phyloP scores from a whole-genome alignment of 2,797 vertebrate species.

The Takifugu rubripes region DNA sequence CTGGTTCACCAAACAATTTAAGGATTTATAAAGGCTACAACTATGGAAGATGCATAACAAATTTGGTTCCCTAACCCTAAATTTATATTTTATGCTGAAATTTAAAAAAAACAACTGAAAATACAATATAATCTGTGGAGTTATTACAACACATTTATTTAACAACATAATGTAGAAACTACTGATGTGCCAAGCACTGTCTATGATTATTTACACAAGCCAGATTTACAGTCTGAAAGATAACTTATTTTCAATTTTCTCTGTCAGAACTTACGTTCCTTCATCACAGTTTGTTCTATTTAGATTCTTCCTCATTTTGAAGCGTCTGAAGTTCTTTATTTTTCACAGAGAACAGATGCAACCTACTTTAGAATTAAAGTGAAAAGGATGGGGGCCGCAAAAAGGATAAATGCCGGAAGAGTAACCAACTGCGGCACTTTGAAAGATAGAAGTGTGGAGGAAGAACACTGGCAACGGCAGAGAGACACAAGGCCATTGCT shows the following conservation, averaged over 20 bases:
- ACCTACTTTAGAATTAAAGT: slow-evolving; percentile 29
- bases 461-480: slow-evolving; percentile 33
- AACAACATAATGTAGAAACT: not conserved
- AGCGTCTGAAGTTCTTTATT: slow-evolving; percentile 25
- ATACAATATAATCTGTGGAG: too few relatives aligned
- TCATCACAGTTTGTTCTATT: slow-evolving; percentile 1
- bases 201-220: not conserved
- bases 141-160: not conserved
- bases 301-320: slow-evolving; percentile 4
- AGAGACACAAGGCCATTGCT: slow-evolving; percentile 29
- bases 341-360: slow-evolving; percentile 22
- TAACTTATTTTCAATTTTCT: slow-evolving; percentile 18
- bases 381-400: not conserved
- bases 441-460: slow-evolving; percentile 41
- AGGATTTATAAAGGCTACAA: too few relatives aligned
- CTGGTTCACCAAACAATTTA: too few relatives aligned
- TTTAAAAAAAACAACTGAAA: too few relatives aligned
- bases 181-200: slow-evolving; percentile 3
- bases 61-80: too few relatives aligned
- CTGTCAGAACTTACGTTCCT: slow-evolving; percentile 4
- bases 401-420: slow-evolving; percentile 19
- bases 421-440: slow-evolving; percentile 37
- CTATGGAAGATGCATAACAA: too few relatives aligned
- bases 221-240: not conserved
- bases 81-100: too few relatives aligned